phyloP scores from a whole-genome alignment of 2,888 invertebrate genomes.

The Pemphredon lugubris region DNA sequence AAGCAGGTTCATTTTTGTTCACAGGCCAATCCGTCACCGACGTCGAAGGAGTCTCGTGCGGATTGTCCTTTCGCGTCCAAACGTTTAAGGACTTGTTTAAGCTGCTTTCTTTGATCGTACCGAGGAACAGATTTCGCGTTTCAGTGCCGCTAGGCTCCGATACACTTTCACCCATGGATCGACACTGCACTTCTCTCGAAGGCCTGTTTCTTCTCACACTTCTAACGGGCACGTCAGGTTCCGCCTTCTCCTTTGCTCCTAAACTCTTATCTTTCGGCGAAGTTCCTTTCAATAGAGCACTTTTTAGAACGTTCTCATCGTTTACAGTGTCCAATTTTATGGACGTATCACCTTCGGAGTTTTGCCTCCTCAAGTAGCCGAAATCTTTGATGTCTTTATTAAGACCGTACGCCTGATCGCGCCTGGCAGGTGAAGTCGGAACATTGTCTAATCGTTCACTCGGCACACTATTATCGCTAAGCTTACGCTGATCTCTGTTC shows the following conservation, averaged over 20 bases:
- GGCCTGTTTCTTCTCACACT: constrained; percentile 77
- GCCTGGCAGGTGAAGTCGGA: constrained; percentile 57
- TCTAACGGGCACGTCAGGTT: constrained; percentile 79
- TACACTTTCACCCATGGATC: constrained; percentile 79
- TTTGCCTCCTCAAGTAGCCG: constrained; percentile 73
- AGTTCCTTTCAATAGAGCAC: constrained; percentile 41
- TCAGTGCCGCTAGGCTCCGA: constrained; percentile 68
- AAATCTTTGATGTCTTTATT: constrained; percentile 70
- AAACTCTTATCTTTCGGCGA: constrained; percentile 62
- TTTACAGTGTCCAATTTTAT: constrained; percentile 61
- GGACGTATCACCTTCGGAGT: constrained; percentile 77
- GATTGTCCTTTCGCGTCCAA: constrained; percentile 69
- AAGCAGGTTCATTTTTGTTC: constrained; percentile 72
- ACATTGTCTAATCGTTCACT: constrained; percentile 68
- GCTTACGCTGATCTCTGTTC: constrained; percentile 71
- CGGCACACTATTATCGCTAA: constrained; percentile 66
- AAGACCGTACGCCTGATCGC: constrained; percentile 61
- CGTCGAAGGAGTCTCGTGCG: constrained; percentile 67
- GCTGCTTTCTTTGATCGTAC: constrained; percentile 78
- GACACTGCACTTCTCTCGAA: constrained; percentile 77
- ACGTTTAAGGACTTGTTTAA: constrained; percentile 70
- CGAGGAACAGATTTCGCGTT: constrained; percentile 74
- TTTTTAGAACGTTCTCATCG: constrained; percentile 58
- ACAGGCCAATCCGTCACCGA: constrained; percentile 78
- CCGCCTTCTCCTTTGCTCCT: constrained; percentile 70